Conservation (phyloP, 2,113 vertebrate species). For the Thryonomys swinderianus region DNA sequence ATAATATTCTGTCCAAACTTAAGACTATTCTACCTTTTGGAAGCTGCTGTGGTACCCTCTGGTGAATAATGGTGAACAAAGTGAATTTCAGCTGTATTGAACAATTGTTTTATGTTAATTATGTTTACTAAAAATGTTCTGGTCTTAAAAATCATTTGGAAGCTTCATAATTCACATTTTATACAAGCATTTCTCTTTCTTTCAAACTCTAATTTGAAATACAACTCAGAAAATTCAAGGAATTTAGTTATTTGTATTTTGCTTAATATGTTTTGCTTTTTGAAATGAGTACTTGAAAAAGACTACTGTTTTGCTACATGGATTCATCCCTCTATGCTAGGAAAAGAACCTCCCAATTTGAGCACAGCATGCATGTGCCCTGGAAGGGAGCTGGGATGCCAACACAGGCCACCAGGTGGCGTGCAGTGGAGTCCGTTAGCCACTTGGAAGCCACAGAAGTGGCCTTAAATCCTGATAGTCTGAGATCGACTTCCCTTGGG, state of each 20-base stretch:
- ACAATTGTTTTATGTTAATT: conserved; percentile 10
- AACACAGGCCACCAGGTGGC: background rate
- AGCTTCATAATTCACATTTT: background rate
- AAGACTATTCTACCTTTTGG: background rate
- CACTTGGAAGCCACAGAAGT: background rate
- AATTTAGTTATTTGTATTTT: background rate
- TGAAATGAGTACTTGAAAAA: background rate
- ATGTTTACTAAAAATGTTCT: background rate
- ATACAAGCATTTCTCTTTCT: background rate
- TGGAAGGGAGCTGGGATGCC: background rate
- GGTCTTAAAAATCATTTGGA: background rate
- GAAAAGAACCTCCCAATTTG: background rate
- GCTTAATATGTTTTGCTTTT: background rate
- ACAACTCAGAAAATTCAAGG: background rate
- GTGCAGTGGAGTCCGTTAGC: background rate
- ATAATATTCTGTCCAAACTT: background rate
- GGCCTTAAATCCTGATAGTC: background rate
- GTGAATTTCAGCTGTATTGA: background rate
- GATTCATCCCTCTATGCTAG: background rate
- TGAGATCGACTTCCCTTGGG: background rate
- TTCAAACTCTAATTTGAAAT: background rate
- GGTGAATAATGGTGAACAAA: background rate
- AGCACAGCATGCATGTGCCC: background rate
- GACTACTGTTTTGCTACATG: background rate
- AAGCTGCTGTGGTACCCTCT: conserved; percentile 22